phyloP scores from a whole-genome alignment of 2,797 vertebrate genomes.

The Potorous gilbertii region DNA sequence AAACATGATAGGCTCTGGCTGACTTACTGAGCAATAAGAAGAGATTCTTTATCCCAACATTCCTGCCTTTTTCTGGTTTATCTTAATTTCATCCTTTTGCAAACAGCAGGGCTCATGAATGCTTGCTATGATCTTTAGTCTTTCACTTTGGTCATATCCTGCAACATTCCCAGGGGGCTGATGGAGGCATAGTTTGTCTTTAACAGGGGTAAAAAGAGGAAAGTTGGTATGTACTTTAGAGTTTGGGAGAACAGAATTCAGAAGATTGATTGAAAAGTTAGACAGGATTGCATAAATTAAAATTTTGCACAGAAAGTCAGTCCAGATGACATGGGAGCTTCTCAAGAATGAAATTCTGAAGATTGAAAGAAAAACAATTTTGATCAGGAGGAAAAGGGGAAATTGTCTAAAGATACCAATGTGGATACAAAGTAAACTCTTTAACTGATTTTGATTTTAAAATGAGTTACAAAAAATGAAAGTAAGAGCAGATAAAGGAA shows the following conservation, averaged over 20 bases:
- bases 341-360: not conserved
- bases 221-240: not conserved
- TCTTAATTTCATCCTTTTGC: not conserved
- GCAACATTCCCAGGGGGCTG: not conserved
- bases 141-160: not conserved
- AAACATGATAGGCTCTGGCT: not conserved
- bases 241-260: not conserved
- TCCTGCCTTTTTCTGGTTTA: not conserved
- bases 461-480: not conserved
- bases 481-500: not conserved
- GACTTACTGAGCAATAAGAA: not conserved
- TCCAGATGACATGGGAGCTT: not conserved
- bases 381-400: not conserved
- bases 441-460: not conserved
- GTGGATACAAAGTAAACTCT: not conserved
- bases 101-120: not conserved
- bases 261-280: not conserved
- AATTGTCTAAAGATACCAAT: not conserved
- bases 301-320: not conserved
- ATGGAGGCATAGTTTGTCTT: not conserved
- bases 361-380: not conserved
- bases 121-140: not conserved
- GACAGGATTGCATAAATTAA: not conserved
- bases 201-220: not conserved
- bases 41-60: not conserved